phyloP scores from a whole-genome alignment of 1,140 invertebrate species.

The Pachypeltis micranthus region DNA sequence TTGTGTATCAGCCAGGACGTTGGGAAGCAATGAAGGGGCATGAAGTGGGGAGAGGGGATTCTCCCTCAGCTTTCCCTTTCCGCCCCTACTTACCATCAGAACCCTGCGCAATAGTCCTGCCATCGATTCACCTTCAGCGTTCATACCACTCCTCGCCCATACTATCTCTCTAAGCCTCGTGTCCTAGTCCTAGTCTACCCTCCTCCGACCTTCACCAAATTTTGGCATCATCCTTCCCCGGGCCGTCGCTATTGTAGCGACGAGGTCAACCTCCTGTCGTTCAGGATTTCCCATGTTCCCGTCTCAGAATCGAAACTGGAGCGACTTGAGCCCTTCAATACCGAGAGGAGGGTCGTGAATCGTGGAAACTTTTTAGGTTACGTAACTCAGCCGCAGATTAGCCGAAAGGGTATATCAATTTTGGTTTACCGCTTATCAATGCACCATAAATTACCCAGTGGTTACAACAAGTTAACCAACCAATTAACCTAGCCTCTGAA shows the following conservation, averaged over 20 bases:
- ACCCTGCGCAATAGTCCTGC: neutral
- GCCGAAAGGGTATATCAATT: no score
- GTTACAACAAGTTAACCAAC: no score
- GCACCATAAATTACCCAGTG: no score
- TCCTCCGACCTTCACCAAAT: neutral
- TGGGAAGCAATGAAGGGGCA: neutral
- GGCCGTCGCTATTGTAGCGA: neutral
- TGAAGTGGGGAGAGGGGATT: neutral
- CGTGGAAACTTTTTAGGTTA: no score
- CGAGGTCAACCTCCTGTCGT: neutral
- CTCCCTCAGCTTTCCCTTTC: no score
- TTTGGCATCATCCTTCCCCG: neutral
- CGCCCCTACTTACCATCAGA: no score
- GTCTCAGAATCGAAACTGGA: neutral
- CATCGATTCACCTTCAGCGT: constrained; percentile 14
- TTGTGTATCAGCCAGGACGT: neutral
- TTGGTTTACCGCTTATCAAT: no score
- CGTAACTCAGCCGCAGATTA: no score
- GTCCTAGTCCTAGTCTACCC: neutral
- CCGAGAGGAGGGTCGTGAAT: neutral
- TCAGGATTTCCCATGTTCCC: neutral
- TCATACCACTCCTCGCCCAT: constrained; percentile 12
- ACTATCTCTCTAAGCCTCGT: constrained; percentile 5
- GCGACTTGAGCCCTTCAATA: neutral
- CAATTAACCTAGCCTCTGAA: no score